Conservation (phyloP, 2,888 invertebrate species). For the Aspidiotus destructor region DNA sequence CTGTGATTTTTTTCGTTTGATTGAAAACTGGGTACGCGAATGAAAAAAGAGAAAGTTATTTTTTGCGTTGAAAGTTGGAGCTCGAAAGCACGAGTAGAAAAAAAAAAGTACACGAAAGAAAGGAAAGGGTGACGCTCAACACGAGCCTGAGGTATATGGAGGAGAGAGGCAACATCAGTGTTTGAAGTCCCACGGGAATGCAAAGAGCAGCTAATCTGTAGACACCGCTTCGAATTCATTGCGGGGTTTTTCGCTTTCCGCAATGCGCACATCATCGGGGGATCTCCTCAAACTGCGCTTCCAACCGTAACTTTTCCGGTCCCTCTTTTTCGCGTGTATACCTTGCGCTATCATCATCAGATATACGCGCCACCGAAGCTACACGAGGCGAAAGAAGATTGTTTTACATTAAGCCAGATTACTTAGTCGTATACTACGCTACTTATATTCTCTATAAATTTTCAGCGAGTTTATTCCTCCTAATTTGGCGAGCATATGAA, state of each 20-base stretch:
- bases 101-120: slow-evolving; percentile 6
- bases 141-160: not conserved
- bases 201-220: slow-evolving; percentile 32
- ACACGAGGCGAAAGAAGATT: slow-evolving; percentile 9
- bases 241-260: slow-evolving; percentile 31
- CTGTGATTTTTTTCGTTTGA: too few species aligned
- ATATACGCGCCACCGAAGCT: not conserved
- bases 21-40: not conserved
- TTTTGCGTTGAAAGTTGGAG: slow-evolving; percentile 3
- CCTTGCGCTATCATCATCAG: not conserved
- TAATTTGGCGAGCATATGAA: too few species aligned
- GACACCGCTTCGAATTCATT: slow-evolving; percentile 32
- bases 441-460: too few species aligned
- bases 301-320: slow-evolving; percentile 27
- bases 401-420: slow-evolving; percentile 16
- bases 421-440: slow-evolving; percentile 5
- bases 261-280: slow-evolving; percentile 18
- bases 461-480: too few species aligned
- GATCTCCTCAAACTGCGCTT: slow-evolving; percentile 24
- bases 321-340: slow-evolving; percentile 1
- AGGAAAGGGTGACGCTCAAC: slow-evolving; percentile 10
- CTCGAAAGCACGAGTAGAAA: not conserved
- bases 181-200: slow-evolving; percentile 28
- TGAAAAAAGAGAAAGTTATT: not conserved
- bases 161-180: slow-evolving; percentile 11